Conservation (phyloP, 2,797 vertebrate genomes). For the Cheirogaleus major region DNA sequence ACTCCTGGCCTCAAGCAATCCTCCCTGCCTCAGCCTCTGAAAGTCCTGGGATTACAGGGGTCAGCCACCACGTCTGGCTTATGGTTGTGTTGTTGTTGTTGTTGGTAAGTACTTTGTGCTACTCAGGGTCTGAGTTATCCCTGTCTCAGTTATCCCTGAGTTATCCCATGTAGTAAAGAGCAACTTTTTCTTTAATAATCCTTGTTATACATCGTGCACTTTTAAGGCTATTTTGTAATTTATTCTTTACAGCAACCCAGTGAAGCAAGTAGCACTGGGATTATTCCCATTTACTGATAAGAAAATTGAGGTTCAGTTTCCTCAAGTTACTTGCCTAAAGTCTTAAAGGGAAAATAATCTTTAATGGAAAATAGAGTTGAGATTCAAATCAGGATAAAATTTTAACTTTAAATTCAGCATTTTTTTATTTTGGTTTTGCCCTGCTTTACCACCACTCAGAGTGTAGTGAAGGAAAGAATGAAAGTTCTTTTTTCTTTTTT, state of each 20-base stretch:
- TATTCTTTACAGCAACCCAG: not conserved
- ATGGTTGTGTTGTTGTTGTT: not conserved
- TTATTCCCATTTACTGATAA: not conserved
- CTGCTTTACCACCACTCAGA: not conserved
- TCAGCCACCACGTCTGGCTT: too few relatives aligned
- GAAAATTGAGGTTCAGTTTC: not conserved
- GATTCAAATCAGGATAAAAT: constrained; percentile 38
- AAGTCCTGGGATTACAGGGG: too few relatives aligned
- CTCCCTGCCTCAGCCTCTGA: too few relatives aligned
- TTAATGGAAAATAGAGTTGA: constrained; percentile 6
- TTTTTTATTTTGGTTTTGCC: not conserved
- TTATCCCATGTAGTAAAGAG: constrained; percentile 2
- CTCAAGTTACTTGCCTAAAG: not conserved
- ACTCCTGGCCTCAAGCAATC: too few relatives aligned
- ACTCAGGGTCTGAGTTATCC: not conserved
- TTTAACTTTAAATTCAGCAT: not conserved
- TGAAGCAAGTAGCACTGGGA: not conserved
- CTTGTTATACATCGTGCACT: not conserved
- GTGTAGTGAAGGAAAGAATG: not conserved
- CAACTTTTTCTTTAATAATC: constrained; percentile 6
- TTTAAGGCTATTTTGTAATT: constrained; percentile 24
- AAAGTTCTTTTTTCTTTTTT: not conserved
- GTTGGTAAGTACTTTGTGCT: not conserved
- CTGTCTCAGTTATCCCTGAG: too few relatives aligned
- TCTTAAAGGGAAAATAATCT: not conserved